Percentiles rank a stretch among this genome's conserved stretches.
These are phyloP conservation scores for Cyclophora punctaria DNA, from an alignment of 2,888 invertebrate species.

Conservation along the genomic window DNA sequence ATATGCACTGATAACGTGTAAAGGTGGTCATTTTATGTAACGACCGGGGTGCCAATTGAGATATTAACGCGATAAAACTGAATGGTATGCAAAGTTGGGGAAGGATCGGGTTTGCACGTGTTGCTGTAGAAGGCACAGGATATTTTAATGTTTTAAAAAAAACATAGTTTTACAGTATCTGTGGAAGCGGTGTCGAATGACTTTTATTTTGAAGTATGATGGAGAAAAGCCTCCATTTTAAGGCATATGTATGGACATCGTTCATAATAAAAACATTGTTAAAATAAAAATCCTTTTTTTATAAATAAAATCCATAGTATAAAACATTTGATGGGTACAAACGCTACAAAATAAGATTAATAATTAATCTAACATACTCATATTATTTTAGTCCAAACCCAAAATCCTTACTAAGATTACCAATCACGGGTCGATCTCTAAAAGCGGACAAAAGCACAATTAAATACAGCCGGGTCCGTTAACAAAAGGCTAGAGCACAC, in stretches of 20 bases:
- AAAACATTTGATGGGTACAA: too few species aligned
- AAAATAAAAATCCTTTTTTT: too few species aligned
- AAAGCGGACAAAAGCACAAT: constrained; percentile 70
- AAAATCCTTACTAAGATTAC: constrained; percentile 41
- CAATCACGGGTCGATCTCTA: constrained; percentile 48
- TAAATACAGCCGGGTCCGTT: constrained; percentile 67
- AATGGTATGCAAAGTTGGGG: constrained; percentile 14
- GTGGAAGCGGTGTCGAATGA: too few species aligned
- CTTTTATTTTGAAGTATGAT: too few species aligned
- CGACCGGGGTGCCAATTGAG: constrained; percentile 29
- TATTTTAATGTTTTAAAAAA: too few species aligned
- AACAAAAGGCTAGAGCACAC: constrained; percentile 65
- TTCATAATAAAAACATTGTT: too few species aligned
- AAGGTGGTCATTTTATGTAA: constrained; percentile 28
- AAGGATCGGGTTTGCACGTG: constrained; percentile 13
- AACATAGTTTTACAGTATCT: too few species aligned
- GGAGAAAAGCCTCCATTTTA: too few species aligned
- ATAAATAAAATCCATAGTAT: too few species aligned
- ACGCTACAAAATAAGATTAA: background rate
- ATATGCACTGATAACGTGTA: constrained; percentile 39
- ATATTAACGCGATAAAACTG: constrained; percentile 31
- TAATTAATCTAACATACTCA: constrained; percentile 19
- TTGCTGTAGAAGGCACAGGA: background rate
- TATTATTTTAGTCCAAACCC: constrained; percentile 44
- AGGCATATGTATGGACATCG: too few species aligned